These are phyloP conservation scores for Rhorus exstirpatorius DNA, from an alignment of 2,888 invertebrate species.

Conservation along the genomic window DNA sequence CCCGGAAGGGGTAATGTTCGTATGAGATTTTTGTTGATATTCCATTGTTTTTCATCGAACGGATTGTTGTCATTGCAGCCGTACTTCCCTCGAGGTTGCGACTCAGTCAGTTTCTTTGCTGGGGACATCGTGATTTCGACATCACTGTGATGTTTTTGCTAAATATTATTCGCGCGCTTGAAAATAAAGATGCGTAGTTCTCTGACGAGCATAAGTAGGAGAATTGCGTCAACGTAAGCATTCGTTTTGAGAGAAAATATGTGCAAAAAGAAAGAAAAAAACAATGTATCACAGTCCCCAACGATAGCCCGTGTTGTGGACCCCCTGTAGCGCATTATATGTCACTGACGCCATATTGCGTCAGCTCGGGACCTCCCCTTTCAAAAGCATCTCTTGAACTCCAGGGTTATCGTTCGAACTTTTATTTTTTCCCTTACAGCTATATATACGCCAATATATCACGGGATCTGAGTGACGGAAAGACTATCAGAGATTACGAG, in stretches of 20 bases:
- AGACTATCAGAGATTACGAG: constrained; percentile 14
- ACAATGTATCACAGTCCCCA: constrained; percentile 64
- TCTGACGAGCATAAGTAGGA: constrained; percentile 21
- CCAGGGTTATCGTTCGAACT: constrained; percentile 66
- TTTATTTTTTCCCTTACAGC: constrained; percentile 17
- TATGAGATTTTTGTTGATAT: no score
- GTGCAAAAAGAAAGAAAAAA: constrained; percentile 51
- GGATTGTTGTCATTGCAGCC: no score
- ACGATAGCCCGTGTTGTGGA: constrained; percentile 70
- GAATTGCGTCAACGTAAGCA: constrained; percentile 33
- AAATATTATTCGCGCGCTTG: constrained; percentile 35
- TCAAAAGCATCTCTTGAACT: constrained; percentile 52
- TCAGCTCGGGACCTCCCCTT: constrained; percentile 72
- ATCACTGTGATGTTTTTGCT: constrained; percentile 42
- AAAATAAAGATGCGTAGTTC: constrained; percentile 25
- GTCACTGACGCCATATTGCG: constrained; percentile 78
- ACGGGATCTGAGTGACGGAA: constrained; percentile 33
- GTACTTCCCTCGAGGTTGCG: background rate
- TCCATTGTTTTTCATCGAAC: no score
- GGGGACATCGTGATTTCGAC: constrained; percentile 54
- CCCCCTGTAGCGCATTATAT: constrained; percentile 79
- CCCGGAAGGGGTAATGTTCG: no score
- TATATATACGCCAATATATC: constrained; percentile 20
- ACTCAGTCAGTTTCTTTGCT: constrained; percentile 41
- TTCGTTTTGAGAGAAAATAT: constrained; percentile 34